A percentile compares a stretch with the other conserved stretches of the same genome.
These are phyloP conservation scores for Henicopernis longicauda DNA, from an alignment of 2,113 vertebrate genomes.

Conservation along the genomic window DNA sequence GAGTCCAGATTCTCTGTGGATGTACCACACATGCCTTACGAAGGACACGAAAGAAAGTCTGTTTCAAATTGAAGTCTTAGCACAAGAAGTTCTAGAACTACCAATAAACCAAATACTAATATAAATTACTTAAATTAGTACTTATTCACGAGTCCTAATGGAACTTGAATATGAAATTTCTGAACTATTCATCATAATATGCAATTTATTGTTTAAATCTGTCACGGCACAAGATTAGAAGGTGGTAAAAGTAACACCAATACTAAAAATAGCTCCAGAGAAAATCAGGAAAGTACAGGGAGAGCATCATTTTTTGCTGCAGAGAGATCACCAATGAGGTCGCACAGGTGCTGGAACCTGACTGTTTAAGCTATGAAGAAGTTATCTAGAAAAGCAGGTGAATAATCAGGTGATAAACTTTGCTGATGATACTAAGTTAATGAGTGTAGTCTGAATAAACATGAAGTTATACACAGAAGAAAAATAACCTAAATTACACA, in stretches of 20 bases:
- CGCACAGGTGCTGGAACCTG: background rate
- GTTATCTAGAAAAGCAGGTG: background rate
- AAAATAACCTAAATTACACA: background rate
- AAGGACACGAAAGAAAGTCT: background rate
- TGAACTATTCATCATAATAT: background rate
- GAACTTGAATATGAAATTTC: background rate
- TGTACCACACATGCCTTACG: background rate
- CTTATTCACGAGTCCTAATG: background rate
- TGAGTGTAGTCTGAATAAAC: background rate
- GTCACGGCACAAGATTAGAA: background rate
- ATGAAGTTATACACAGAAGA: background rate
- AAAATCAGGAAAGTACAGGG: background rate
- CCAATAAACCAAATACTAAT: background rate
- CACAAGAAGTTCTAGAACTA: background rate
- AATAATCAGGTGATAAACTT: background rate
- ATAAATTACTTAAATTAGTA: background rate
- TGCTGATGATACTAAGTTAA: background rate
- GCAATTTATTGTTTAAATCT: background rate
- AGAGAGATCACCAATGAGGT: background rate
- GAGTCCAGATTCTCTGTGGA: background rate
- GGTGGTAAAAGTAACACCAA: background rate
- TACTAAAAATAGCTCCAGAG: background rate
- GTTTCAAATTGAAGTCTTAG: background rate
- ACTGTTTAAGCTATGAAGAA: background rate
- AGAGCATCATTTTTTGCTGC: background rate